These are phyloP conservation scores for Xiphorhynchus erythropygius DNA, from an alignment of 2,797 vertebrate species.

Conservation along the genomic window DNA sequence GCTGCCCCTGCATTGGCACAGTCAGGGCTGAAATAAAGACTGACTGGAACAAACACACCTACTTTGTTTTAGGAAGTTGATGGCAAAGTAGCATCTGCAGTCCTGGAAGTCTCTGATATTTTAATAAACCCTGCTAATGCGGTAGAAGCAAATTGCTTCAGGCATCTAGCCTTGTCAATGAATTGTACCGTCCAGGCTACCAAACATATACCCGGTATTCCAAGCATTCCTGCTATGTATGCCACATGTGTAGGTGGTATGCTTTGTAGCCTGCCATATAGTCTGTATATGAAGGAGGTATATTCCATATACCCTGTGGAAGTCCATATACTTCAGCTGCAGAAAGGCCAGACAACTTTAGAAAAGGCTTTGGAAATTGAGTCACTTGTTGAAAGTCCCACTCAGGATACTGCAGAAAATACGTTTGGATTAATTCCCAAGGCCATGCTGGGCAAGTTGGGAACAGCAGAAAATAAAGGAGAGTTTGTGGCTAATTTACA, in stretches of 20 bases:
- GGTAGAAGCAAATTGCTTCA: not conserved
- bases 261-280: not conserved
- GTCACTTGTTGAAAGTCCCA: not conserved
- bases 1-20: not conserved
- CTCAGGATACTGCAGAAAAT: not conserved
- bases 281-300: not conserved
- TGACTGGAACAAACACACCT: not conserved
- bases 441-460: not conserved
- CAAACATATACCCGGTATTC: not conserved
- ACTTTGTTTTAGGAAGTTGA: not conserved
- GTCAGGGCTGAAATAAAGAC: not conserved
- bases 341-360: not conserved
- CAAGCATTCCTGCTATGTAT: not conserved
- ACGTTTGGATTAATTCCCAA: not conserved
- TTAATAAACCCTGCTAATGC: not conserved
- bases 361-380: not conserved
- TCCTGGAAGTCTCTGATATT: not conserved
- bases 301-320: not conserved
- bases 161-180: not conserved
- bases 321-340: not conserved
- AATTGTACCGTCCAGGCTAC: not conserved
- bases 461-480: not conserved
- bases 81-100: not conserved
- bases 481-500: not conserved
- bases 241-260: accelerated